A percentile compares a stretch with the other conserved stretches of the same genome.
These are phyloP conservation scores for Chionis minor DNA, from an alignment of 2,113 vertebrate genomes.

Conservation along the genomic window DNA sequence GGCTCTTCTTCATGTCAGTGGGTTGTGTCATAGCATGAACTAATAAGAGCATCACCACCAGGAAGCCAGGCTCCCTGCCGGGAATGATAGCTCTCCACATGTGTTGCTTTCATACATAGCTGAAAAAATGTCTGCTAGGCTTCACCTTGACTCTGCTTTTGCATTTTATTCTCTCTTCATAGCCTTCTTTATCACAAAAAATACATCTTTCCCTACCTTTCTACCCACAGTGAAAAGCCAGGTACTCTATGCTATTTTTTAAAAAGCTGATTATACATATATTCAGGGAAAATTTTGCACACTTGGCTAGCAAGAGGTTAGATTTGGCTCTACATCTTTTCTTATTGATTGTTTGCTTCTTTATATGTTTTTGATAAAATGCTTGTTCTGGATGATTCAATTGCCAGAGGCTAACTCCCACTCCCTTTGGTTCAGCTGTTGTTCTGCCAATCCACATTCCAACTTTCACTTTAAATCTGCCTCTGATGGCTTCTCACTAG, in stretches of 20 bases:
- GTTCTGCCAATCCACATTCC: background rate
- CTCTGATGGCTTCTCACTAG: background rate
- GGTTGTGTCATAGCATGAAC: background rate
- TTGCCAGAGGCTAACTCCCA: background rate
- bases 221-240: background rate
- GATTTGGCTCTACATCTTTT: background rate
- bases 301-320: background rate
- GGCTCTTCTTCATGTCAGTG: background rate
- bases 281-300: background rate
- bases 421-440: background rate
- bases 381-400: background rate
- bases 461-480: background rate
- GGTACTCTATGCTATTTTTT: background rate
- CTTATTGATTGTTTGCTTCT: background rate
- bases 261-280: background rate
- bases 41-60: background rate
- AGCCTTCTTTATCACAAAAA: background rate
- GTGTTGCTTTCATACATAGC: background rate
- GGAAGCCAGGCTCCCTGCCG: slow-evolving; percentile 24
- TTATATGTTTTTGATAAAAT: background rate
- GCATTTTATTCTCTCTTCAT: background rate
- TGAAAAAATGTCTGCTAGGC: background rate
- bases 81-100: background rate
- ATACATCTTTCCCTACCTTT: background rate
- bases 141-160: background rate